Conservation (phyloP, 2,888 invertebrate species). For the Erebia palarica region DNA sequence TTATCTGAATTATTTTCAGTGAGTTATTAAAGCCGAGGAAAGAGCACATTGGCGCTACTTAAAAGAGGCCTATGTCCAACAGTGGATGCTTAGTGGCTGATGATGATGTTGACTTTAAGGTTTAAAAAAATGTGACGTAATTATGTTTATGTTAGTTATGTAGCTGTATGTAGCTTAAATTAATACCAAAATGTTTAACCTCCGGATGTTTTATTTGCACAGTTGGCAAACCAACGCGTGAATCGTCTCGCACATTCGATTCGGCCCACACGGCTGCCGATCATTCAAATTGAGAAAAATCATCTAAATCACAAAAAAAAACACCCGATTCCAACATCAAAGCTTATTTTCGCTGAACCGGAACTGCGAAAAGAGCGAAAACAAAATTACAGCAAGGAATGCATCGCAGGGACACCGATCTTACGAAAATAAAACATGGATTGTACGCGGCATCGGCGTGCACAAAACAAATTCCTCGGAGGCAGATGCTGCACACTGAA, state of each 20-base stretch:
- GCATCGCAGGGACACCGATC: conserved; percentile 65
- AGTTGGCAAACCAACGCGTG: conserved; percentile 3
- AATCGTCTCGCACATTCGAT: conserved; percentile 26
- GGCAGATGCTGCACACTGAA: conserved; percentile 74
- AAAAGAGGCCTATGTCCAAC: too few relatives aligned
- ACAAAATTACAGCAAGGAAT: conserved; percentile 65
- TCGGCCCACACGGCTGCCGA: conserved; percentile 39
- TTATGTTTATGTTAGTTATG: too few relatives aligned
- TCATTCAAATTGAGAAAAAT: conserved; percentile 40
- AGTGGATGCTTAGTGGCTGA: too few relatives aligned
- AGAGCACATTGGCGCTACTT: too few relatives aligned
- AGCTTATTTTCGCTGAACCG: conserved; percentile 55
- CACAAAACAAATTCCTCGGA: conserved; percentile 77
- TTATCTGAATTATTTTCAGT: too few relatives aligned
- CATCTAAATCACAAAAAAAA: conserved; percentile 29
- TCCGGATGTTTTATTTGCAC: not conserved
- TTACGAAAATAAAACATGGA: conserved; percentile 74
- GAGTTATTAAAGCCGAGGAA: too few relatives aligned
- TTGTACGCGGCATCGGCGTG: conserved; percentile 65
- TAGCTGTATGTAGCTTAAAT: too few relatives aligned
- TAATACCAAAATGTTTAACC: not conserved
- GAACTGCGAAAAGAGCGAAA: conserved; percentile 57
- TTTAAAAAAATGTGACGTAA: too few relatives aligned
- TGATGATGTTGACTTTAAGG: too few relatives aligned
- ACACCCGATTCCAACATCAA: conserved; percentile 52